A percentile compares a stretch with the other conserved stretches of the same genome.
Evolutionary conservation across 2,797 vertebrate genomes (phyloP).

Genomic region (Lindbergichthys nudifrons): DNA sequence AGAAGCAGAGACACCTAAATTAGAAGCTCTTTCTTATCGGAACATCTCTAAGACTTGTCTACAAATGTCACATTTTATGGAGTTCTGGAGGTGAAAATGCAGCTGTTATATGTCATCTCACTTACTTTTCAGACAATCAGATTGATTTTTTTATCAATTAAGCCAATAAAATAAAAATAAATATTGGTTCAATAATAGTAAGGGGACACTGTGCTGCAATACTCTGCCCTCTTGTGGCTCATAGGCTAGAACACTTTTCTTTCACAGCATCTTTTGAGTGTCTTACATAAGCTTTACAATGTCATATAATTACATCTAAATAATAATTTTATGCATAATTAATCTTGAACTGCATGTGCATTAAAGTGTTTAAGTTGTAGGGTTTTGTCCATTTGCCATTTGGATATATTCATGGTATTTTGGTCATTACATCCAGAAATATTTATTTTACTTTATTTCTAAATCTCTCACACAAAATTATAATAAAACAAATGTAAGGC

Average conservation of each 20-base stretch:
- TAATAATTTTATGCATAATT: too few species aligned
- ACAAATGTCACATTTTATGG: not conserved
- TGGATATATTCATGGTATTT: not conserved
- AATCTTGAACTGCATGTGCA: too few species aligned
- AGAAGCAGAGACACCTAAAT: not conserved
- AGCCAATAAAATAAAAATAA: not conserved
- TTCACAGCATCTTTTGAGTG: not conserved
- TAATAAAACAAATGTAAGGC: not conserved
- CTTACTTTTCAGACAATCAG: not conserved
- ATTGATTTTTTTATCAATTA: not conserved
- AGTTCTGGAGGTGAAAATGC: not conserved
- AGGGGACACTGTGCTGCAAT: not conserved
- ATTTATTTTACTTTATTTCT: not conserved
- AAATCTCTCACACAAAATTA: not conserved
- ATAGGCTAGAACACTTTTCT: not conserved
- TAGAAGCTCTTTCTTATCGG: not conserved
- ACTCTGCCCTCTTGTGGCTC: constrained; percentile 32
- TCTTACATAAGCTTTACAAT: too few species aligned
- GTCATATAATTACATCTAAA: not conserved
- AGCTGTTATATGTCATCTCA: not conserved
- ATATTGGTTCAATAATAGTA: fast-evolving
- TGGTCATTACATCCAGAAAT: not conserved
- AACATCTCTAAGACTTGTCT: not conserved
- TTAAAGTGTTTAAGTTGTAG: too few species aligned
- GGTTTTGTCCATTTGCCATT: not conserved